A percentile compares a stretch with the other conserved stretches of the same genome.
Evolutionary conservation across 2,888 invertebrate species (phyloP).

Genomic region (Craniophora ligustri): DNA sequence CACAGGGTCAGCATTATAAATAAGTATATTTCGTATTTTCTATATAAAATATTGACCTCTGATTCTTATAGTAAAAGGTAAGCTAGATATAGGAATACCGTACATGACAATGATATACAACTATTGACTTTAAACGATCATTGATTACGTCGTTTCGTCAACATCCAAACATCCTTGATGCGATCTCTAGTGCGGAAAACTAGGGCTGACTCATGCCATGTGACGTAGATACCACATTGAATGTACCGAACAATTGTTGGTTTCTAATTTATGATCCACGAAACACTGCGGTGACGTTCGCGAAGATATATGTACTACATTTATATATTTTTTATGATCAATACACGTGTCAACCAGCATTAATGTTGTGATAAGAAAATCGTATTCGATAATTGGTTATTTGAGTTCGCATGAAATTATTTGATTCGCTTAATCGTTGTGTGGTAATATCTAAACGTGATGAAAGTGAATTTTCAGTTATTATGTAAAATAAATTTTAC

Average conservation of each 20-base stretch:
- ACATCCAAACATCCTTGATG: conserved; percentile 65
- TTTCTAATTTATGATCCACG: conserved; percentile 19
- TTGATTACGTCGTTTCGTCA: conserved; percentile 35
- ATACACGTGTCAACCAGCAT: conserved; percentile 14
- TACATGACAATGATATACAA: conserved; percentile 4
- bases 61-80: not conserved
- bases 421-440: conserved; percentile 2
- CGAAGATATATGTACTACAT: no score
- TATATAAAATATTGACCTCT: no score
- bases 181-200: conserved; percentile 69
- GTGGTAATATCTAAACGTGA: not conserved
- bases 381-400: conserved; percentile 18
- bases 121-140: conserved; percentile 29
- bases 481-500: no score
- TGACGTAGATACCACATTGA: conserved; percentile 33
- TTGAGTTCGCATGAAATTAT: conserved; percentile 7
- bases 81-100: conserved; percentile 4
- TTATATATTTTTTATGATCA: conserved; percentile 19
- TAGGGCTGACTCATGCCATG: conserved; percentile 58
- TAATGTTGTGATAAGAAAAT: conserved; percentile 17
- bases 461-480: not conserved
- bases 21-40: no score
- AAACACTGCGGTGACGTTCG: conserved; percentile 23
- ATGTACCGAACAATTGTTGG: conserved; percentile 1
- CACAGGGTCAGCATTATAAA: no score